Conservation (phyloP, 35 echinoderm and acorn worm genomes). For the Ophiothrix spiculata region DNA sequence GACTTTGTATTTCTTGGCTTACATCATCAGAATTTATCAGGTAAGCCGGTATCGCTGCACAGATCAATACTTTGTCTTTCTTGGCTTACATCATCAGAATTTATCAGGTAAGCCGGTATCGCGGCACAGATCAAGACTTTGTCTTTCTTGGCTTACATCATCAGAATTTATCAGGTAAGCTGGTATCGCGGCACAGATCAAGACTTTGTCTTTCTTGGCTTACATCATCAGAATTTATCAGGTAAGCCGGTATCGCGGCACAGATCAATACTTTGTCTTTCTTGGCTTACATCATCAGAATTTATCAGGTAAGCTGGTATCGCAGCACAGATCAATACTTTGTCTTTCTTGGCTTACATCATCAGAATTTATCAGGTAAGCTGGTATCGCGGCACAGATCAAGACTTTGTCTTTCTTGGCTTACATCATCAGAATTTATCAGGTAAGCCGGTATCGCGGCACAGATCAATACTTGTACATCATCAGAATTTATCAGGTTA, state of each 20-base stretch:
- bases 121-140: conserved; percentile 99
- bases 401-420: no score
- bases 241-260: no score
- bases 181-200: conserved; percentile 96
- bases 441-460: no score
- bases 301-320: no score
- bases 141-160: conserved; percentile 97
- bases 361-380: conserved; percentile 98
- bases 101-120: conserved; percentile 95
- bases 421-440: no score
- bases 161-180: conserved; percentile 98
- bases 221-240: conserved; percentile 99
- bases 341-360: conserved; percentile 97
- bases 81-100: conserved; percentile 97
- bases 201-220: conserved; percentile 95
- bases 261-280: no score
- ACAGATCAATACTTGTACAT: no score
- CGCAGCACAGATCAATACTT: conserved; percentile 95
- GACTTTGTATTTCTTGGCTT: conserved; percentile 96
- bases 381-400: no score
- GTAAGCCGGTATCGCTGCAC: conserved; percentile 94
- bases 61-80: conserved; percentile 99
- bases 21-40: conserved; percentile 98
- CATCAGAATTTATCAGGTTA: no score
- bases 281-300: no score